Evolutionary conservation across 1,140 invertebrate genomes (phyloP).

Genomic region (Pseudomyrmex sp.): DNA sequence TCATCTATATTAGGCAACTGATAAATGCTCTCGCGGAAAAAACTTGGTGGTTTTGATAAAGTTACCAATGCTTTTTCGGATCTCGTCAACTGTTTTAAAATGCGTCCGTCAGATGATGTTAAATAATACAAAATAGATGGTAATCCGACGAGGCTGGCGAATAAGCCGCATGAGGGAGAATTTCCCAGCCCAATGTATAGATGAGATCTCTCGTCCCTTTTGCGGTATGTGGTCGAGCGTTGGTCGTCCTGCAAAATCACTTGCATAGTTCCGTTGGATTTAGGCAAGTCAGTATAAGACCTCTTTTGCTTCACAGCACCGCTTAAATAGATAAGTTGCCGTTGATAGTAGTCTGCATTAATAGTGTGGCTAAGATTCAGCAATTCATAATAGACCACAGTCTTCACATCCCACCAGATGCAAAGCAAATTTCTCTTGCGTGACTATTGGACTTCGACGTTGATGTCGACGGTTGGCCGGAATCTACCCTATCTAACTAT

Average conservation of each 20-base stretch:
- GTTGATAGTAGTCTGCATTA: not conserved
- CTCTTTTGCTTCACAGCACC: constrained; percentile 8
- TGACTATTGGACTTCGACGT: not conserved
- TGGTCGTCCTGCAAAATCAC: not conserved
- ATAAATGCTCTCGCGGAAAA: not conserved
- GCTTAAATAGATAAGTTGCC: constrained; percentile 1
- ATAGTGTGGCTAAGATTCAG: not conserved
- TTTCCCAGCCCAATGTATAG: not conserved
- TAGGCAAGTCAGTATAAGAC: not conserved
- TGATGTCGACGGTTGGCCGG: constrained; percentile 3
- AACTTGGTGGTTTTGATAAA: not conserved
- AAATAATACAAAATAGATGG: not conserved
- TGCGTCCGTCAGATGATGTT: not conserved
- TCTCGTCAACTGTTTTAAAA: not conserved
- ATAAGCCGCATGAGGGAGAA: not conserved
- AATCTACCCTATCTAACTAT: not conserved
- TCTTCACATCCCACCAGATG: constrained; percentile 13
- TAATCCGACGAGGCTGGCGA: not conserved
- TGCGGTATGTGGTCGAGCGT: not conserved
- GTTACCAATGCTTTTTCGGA: not conserved
- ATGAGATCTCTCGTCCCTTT: not conserved
- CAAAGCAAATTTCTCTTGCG: not conserved
- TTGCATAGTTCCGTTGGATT: not conserved
- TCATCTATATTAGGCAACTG: not conserved
- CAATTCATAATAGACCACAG: not conserved